Evolutionary conservation across 2,113 vertebrate genomes (phyloP).

Genomic region (Sebastes fasciatus): DNA sequence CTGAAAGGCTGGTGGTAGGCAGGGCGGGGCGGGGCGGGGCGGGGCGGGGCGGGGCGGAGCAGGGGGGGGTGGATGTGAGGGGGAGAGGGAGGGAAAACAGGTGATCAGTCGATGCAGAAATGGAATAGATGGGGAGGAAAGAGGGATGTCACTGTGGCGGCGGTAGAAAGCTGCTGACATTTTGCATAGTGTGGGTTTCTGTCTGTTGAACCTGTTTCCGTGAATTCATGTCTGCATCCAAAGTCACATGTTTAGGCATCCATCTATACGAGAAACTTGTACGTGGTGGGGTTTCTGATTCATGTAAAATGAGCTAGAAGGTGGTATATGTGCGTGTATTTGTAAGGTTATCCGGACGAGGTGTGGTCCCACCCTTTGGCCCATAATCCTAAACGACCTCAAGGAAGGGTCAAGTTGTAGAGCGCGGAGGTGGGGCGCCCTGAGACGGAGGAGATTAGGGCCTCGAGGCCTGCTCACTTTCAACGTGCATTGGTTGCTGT

Average conservation of each 20-base stretch:
- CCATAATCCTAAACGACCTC: slow-evolving; percentile 40
- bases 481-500: slow-evolving; percentile 16
- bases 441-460: slow-evolving; percentile 12
- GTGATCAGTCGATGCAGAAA: slow-evolving; percentile 53
- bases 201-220: neutral
- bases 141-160: slow-evolving; percentile 21
- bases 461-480: slow-evolving; percentile 26
- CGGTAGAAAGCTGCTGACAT: neutral
- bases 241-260: neutral
- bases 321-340: neutral
- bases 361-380: slow-evolving; percentile 17
- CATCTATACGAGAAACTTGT: neutral
- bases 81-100: slow-evolving; percentile 49
- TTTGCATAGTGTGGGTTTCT: neutral
- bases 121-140: slow-evolving; percentile 37
- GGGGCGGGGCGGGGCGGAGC: neutral
- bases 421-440: neutral
- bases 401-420: slow-evolving; percentile 50
- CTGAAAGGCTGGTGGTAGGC: slow-evolving; percentile 39
- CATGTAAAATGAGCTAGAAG: neutral
- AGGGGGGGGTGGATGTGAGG: slow-evolving; percentile 17
- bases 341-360: slow-evolving; percentile 18
- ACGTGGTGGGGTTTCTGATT: neutral
- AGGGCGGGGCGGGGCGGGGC: slow-evolving; percentile 13
- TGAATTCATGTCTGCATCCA: neutral